Evolutionary conservation across 2,888 invertebrate genomes (phyloP).

Genomic region (Dynastes grantii): DNA sequence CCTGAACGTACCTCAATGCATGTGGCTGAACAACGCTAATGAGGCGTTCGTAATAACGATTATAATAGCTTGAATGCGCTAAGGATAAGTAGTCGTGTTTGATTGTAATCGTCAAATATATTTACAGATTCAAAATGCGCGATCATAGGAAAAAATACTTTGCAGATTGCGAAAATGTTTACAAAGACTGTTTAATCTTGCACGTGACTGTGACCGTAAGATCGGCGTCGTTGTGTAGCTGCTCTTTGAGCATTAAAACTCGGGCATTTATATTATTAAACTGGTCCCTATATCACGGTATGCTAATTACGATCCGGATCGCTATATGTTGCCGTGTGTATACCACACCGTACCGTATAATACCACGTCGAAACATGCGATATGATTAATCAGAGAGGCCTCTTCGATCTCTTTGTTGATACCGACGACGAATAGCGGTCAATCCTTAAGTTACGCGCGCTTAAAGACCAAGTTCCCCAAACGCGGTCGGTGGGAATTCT

Average conservation of each 20-base stretch:
- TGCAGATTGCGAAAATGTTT: too few species aligned
- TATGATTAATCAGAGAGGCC: constrained; percentile 70
- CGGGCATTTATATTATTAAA: constrained; percentile 52
- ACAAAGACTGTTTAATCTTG: too few species aligned
- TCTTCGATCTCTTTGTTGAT: constrained; percentile 65
- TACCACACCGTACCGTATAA: constrained; percentile 45
- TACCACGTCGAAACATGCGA: constrained; percentile 67
- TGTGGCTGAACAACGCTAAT: too few species aligned
- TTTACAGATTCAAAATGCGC: too few species aligned
- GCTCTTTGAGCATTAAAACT: constrained; percentile 41
- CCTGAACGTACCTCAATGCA: too few species aligned
- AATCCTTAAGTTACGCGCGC: constrained; percentile 42
- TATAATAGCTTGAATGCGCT: too few species aligned
- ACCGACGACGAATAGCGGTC: constrained; percentile 60
- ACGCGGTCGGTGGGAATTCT: constrained; percentile 49
- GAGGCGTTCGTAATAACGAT: too few species aligned
- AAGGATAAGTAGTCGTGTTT: too few species aligned
- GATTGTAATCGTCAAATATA: too few species aligned
- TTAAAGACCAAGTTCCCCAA: constrained; percentile 38
- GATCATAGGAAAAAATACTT: too few species aligned
- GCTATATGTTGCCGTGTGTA: constrained; percentile 48
- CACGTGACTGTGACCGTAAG: not conserved
- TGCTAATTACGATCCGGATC: constrained; percentile 56
- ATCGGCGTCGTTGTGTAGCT: not conserved
- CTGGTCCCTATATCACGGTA: constrained; percentile 58